Base-by-base conservation (phyloP, 2,113 vertebrate genomes). In the Mirza zaza region DNA sequence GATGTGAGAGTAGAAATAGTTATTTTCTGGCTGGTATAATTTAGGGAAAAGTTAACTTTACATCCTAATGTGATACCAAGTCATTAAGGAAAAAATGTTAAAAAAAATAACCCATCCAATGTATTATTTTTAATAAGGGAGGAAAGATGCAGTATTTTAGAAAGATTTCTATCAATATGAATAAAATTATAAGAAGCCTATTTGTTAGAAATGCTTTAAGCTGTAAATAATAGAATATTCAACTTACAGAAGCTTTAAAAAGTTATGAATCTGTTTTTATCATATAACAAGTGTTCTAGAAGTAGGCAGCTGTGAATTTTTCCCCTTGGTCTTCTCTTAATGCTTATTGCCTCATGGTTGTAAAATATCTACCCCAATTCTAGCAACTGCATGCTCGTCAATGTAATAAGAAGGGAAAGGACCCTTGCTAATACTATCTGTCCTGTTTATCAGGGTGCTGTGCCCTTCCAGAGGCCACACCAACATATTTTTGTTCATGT, bases 151-250 rank as follows among this genome's bases (percentile, higher is more conserved):
- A 81, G 52, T 95, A 92, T 82, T 95, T 96, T 93, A 88, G 36
- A 92, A 90, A 77, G n/a, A 81, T 88, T 93, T 86, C 32, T 82
- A 73, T 94, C 70, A 94, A 73, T 63, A 12, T 75, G 34, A 94
- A 65, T 82, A 70, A 67, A 90, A 81, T 88, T 55, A 92, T 96
- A 67, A 95, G 77, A 63, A 95, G 39, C 12, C 48, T 94, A 39
- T 75, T 87, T 84, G 68, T 75, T 87, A 87, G 68, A 94, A 90
- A 76, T 90, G 14, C 17, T 86, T 88, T 95, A 21, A 73, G 18
- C 57, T 76, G 0, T 86, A 89, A 95, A 27, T 88, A 95, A 81
- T 61, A 59, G 83, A 67, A 77, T 84, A 77, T 76, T 94, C 29
- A 81, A 32, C 14, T 48, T 91, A 57, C 6, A 85, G 59, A 94